Percentiles rank a stretch among this genome's conserved stretches.
These are phyloP conservation scores for Glaucopsyche alexis DNA, from an alignment of 2,888 invertebrate species.

Conservation along the genomic window DNA sequence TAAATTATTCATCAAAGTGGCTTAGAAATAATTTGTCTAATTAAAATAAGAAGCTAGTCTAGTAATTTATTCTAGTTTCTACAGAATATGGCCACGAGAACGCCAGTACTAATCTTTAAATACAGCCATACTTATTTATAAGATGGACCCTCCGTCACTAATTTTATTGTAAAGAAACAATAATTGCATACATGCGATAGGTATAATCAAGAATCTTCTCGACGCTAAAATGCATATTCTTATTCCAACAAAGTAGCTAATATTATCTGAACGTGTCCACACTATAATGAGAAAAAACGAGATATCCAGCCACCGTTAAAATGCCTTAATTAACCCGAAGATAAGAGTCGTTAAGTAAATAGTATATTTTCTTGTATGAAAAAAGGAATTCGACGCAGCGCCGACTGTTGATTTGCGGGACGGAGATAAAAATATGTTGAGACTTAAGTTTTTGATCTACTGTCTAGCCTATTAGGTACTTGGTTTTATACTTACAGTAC, in stretches of 20 bases:
- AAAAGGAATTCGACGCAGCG: conserved; percentile 14
- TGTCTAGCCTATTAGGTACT: background rate
- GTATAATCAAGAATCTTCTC: background rate
- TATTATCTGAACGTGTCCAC: conserved; percentile 6
- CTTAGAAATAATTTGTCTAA: too few species aligned
- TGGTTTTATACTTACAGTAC: background rate
- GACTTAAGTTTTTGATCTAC: background rate
- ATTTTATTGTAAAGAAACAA: too few species aligned
- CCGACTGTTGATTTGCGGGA: background rate
- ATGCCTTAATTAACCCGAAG: conserved; percentile 12
- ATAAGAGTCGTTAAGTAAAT: conserved; percentile 21
- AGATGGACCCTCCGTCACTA: too few species aligned
- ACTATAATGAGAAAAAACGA: conserved; percentile 1
- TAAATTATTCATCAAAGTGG: too few species aligned
- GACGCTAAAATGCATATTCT: background rate
- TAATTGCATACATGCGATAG: too few species aligned
- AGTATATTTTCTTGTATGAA: conserved; percentile 13
- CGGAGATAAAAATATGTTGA: conserved; percentile 7
- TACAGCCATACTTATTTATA: too few species aligned
- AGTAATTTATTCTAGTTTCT: too few species aligned
- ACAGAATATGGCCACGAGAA: too few species aligned
- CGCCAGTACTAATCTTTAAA: too few species aligned
- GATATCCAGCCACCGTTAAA: conserved; percentile 7
- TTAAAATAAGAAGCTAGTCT: too few species aligned
- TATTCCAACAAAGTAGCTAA: conserved; percentile 1